Conservation (phyloP, 2,797 vertebrate species). For the Thunnus albacares region DNA sequence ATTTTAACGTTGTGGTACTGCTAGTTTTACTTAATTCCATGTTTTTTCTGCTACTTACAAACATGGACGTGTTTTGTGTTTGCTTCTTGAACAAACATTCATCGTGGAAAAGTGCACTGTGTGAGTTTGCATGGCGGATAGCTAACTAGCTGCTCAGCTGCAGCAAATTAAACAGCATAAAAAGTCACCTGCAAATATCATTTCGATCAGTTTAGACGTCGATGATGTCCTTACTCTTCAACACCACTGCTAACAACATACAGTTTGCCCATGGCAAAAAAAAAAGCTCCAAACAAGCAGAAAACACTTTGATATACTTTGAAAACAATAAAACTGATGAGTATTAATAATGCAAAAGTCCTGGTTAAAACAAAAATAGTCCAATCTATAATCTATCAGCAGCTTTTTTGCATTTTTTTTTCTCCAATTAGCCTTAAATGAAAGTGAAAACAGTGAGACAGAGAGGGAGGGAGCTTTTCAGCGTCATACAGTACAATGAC, state of each 20-base stretch:
- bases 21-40: too few species aligned
- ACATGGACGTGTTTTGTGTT: too few species aligned
- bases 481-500: slow-evolving; percentile 39
- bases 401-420: neutral
- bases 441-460: slow-evolving; percentile 45
- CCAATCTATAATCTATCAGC: neutral
- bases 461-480: slow-evolving; percentile 20
- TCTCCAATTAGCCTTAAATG: neutral
- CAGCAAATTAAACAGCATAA: neutral
- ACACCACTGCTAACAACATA: neutral
- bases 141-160: neutral
- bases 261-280: too few species aligned
- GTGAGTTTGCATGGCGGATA: too few species aligned
- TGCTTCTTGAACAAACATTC: too few species aligned
- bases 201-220: neutral
- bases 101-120: too few species aligned
- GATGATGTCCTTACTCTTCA: neutral
- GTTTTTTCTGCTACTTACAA: too few species aligned
- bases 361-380: too few species aligned
- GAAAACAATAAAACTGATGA: neutral
- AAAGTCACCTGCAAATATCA: neutral
- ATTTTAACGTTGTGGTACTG: too few species aligned
- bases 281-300: too few species aligned
- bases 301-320: neutral
- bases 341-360: too few species aligned